phyloP scores from a whole-genome alignment of 1,140 invertebrate species.

The Heliconius hermathena region DNA sequence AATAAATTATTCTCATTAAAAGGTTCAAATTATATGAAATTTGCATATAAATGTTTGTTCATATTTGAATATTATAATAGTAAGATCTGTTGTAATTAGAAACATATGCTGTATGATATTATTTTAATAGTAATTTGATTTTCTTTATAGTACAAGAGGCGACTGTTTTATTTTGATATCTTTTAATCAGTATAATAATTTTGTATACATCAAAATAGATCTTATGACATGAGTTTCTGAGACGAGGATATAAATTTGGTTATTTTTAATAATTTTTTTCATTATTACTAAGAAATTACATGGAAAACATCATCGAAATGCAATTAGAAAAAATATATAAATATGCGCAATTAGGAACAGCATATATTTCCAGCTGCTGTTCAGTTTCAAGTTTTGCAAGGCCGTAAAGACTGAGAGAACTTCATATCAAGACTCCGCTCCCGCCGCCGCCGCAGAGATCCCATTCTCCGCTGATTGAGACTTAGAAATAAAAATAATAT shows the following conservation, averaged over 20 bases:
- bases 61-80: background rate
- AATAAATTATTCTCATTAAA: background rate
- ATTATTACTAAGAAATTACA: too few species aligned
- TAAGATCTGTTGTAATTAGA: background rate
- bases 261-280: too few species aligned
- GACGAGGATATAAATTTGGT: too few species aligned
- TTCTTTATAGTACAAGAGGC: background rate
- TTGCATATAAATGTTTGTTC: background rate
- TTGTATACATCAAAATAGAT: background rate
- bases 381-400: too few species aligned
- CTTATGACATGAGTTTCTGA: background rate
- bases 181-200: background rate
- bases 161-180: background rate
- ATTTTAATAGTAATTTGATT: constrained; percentile 2
- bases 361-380: too few species aligned
- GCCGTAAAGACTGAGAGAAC: too few species aligned
- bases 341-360: too few species aligned
- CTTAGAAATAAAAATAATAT: too few species aligned
- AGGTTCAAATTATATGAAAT: background rate
- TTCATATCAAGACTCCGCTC: too few species aligned
- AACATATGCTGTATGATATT: background rate
- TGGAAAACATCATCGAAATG: too few species aligned
- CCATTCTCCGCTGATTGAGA: too few species aligned
- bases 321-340: background rate
- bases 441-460: too few species aligned